phyloP scores from a whole-genome alignment of 2,113 vertebrate species.

The Laticauda colubrina region DNA sequence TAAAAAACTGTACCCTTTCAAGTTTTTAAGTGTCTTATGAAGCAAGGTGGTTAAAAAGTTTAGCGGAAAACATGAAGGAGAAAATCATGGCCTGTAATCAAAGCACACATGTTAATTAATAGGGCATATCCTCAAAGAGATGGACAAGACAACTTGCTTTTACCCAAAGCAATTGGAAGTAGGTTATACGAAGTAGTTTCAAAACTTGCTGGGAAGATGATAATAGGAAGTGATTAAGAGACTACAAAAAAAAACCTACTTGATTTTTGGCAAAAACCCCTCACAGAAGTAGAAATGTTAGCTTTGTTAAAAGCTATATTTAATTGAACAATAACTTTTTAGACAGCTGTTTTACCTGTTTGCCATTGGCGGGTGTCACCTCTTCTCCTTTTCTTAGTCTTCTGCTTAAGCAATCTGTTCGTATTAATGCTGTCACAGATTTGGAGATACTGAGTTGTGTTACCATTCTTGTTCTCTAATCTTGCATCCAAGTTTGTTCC shows the following conservation, averaged over 20 bases:
- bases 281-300: neutral
- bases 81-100: neutral
- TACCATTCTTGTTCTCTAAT: constrained; percentile 88
- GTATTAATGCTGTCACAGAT: constrained; percentile 87
- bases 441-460: constrained; percentile 88
- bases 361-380: constrained; percentile 92
- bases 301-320: neutral
- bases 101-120: neutral
- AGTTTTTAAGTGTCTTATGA: neutral
- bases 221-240: neutral
- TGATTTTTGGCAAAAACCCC: neutral
- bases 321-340: neutral
- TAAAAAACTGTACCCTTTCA: neutral
- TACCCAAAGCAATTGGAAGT: neutral
- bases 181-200: neutral
- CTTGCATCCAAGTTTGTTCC: constrained; percentile 86
- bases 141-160: neutral
- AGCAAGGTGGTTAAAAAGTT: neutral
- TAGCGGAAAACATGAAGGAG: neutral
- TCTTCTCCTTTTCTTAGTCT: constrained; percentile 91
- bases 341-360: constrained; percentile 81
- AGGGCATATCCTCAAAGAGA: neutral
- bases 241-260: neutral
- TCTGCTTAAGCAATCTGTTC: constrained; percentile 90
- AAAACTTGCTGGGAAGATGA: neutral